These are phyloP conservation scores for Andrena minutula DNA, from an alignment of 2,888 invertebrate species.

Conservation along the genomic window DNA sequence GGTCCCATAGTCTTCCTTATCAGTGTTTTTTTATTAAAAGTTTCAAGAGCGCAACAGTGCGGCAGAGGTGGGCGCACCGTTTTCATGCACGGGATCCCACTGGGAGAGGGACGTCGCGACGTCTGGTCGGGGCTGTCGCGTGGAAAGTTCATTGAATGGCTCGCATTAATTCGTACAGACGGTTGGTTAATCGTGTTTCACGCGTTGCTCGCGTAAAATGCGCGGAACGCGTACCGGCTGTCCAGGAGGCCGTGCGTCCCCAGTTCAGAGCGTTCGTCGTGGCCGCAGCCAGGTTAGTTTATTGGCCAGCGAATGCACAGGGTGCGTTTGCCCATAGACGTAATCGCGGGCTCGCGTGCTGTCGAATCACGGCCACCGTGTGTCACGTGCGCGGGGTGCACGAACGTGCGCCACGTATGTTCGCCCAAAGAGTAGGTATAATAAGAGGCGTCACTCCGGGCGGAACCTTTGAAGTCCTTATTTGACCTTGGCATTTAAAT, in stretches of 20 bases:
- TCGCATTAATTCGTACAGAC: neutral
- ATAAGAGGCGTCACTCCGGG: too few species aligned
- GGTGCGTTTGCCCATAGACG: conserved; percentile 33
- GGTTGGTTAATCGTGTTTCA: conserved; percentile 17
- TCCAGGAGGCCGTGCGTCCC: neutral
- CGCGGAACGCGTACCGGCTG: neutral
- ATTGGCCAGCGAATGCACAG: conserved; percentile 11
- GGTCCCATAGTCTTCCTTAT: too few species aligned
- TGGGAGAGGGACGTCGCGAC: neutral
- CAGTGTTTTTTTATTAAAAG: too few species aligned
- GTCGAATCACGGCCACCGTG: conserved; percentile 56
- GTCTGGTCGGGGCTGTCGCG: neutral
- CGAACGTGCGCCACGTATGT: conserved; percentile 46
- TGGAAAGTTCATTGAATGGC: neutral
- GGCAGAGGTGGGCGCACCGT: neutral
- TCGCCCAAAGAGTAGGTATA: too few species aligned
- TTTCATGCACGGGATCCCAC: too few species aligned
- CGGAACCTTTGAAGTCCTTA: too few species aligned
- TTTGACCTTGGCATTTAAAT: too few species aligned
- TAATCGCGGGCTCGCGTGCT: conserved; percentile 51
- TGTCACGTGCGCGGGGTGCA: conserved; percentile 49
- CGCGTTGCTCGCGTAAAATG: neutral
- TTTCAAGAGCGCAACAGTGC: neutral
- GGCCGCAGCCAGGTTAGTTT: conserved; percentile 9
- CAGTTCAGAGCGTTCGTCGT: conserved; percentile 8